Conservation (phyloP, 2,797 vertebrate genomes). For the Anniella stebbinsi region DNA sequence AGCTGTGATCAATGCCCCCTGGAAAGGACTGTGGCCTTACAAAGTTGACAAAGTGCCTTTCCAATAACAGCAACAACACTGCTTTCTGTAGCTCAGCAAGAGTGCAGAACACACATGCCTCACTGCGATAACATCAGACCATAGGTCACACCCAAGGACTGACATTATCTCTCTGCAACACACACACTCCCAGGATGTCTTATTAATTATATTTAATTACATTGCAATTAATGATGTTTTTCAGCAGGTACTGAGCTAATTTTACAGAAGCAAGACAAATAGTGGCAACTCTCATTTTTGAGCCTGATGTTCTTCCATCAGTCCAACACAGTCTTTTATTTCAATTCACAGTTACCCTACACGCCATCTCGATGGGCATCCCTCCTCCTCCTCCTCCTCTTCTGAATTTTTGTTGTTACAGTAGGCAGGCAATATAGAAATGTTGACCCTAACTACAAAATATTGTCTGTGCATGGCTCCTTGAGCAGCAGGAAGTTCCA, state of each 20-base stretch:
- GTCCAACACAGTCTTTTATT: conserved; percentile 20
- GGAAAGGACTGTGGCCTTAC: conserved; percentile 14
- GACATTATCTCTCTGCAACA: conserved; percentile 76
- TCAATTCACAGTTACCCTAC: not conserved
- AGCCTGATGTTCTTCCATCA: conserved; percentile 60
- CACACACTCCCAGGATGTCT: conserved; percentile 62
- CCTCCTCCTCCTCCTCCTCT: too few species aligned
- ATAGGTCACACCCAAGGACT: conserved; percentile 71
- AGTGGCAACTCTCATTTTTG: conserved; percentile 58
- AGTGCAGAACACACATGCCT: conserved; percentile 31
- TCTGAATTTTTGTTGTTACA: not conserved
- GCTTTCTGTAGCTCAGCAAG: conserved; percentile 52
- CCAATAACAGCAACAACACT: conserved; percentile 42
- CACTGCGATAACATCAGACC: conserved; percentile 61
- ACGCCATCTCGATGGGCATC: not conserved
- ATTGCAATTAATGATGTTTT: conserved; percentile 78
- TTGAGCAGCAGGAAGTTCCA: not conserved
- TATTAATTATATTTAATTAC: conserved; percentile 83
- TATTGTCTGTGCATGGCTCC: not conserved
- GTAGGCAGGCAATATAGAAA: not conserved
- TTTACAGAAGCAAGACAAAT: conserved; percentile 69
- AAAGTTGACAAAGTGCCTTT: conserved; percentile 58
- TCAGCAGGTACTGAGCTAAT: conserved; percentile 63
- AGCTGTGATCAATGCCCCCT: too few species aligned
- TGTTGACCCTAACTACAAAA: not conserved